Conservation (phyloP, 1,140 invertebrate genomes). For the Mycetomoellerius zeteki region DNA sequence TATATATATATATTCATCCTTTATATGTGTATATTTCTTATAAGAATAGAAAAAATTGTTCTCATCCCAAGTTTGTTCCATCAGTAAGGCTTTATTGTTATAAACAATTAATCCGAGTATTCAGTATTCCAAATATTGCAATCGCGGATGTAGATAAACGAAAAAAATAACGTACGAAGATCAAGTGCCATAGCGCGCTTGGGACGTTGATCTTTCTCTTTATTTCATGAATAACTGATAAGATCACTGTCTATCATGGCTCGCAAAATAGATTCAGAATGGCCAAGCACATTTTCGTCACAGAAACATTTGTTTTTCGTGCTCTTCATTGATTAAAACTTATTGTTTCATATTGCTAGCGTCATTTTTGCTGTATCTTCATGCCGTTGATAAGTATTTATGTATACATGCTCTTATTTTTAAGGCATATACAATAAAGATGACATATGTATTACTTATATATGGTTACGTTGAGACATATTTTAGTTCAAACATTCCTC, state of each 20-base stretch:
- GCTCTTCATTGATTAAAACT: constrained; percentile 53
- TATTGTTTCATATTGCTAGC: constrained; percentile 54
- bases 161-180: constrained; percentile 45
- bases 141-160: neutral
- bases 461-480: constrained; percentile 36
- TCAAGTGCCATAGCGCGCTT: constrained; percentile 78
- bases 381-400: constrained; percentile 33
- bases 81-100: constrained; percentile 1
- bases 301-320: constrained; percentile 55
- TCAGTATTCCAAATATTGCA: too few species aligned
- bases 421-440: constrained; percentile 31
- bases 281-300: constrained; percentile 36
- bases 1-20: neutral
- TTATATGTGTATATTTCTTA: constrained; percentile 48
- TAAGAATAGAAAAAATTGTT: constrained; percentile 23
- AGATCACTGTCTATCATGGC: constrained; percentile 48
- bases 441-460: constrained; percentile 41
- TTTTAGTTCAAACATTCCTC: neutral
- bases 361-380: constrained; percentile 32
- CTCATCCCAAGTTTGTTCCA: constrained; percentile 34
- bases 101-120: constrained; percentile 10
- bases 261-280: constrained; percentile 57
- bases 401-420: constrained; percentile 58
- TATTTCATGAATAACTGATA: constrained; percentile 23
- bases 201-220: constrained; percentile 55